Evolutionary conservation across 2,113 vertebrate species (phyloP), one percentile per base, ranked within the genome.

Genomic region (Oxyura jamaicensis): DNA sequence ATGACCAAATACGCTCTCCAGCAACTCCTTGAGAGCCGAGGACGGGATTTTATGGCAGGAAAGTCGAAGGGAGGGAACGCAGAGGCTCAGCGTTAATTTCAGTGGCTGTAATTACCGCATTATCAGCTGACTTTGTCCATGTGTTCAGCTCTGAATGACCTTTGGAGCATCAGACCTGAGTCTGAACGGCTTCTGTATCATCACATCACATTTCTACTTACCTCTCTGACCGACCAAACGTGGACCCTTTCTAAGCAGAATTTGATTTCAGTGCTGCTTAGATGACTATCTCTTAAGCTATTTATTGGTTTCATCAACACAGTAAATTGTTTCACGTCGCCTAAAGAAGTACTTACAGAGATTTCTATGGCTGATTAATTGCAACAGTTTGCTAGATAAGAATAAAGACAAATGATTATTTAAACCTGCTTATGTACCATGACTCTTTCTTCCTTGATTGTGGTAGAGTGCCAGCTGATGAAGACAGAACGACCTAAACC

Each of bases 401-500:
- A 97, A 99, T 99, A 98, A 98, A 99, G 99, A 99, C 98, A 99
- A 99, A 99, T 98, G 98, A 98, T 98, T 98, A 95, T 98, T 98
- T 98, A 96, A 97, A 98, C 98, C 97, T 96, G 97, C 97, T 97
- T 97, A 96, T 98, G 92, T 98, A 96, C 98, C 96, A 96, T 97
- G 95, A 96, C 91, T 96, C 92, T 91, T 96, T 93, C 77, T 94
- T 89, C 90, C 93, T 94, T 92, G 95, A 95, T 97, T 97, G 96
- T 97, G 97, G 97, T 98, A 99, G 99, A 99, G 93, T 99, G 99
- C 98, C 99, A 99, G 98, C 98, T 99, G 98, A 99, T 99, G 99
- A 99, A 99, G 98, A 99, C 99, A 13, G 99, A 99, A 98, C 97
- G 99, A 96, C 99, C 99, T 88, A 98, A 99, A 97, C 98, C 99